A percentile compares a stretch with the other conserved stretches of the same genome.
Conservation (phyloP, 2,113 vertebrate genomes). For the Macquaria australasica region DNA sequence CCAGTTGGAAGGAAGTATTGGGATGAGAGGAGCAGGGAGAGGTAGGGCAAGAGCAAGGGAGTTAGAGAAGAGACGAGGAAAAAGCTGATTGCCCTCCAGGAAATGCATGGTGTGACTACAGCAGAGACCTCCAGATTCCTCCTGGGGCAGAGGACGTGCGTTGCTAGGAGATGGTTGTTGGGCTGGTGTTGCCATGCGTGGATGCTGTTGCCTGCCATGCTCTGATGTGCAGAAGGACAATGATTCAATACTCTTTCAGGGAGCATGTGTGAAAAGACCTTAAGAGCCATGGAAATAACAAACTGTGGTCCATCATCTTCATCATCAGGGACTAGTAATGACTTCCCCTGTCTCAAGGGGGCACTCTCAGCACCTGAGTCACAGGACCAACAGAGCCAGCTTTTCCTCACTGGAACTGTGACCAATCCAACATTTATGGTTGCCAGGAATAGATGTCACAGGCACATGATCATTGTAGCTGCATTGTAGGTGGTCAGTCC, state of each 20-base stretch:
- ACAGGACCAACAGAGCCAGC: conserved; percentile 46
- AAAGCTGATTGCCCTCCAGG: conserved; percentile 84
- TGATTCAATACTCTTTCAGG: conserved; percentile 61
- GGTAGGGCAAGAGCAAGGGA: conserved; percentile 47
- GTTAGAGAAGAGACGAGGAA: conserved; percentile 64
- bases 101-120: conserved; percentile 83
- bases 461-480: conserved; percentile 71
- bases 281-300: conserved; percentile 15
- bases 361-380: conserved; percentile 76
- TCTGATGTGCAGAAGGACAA: conserved; percentile 73
- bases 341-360: conserved; percentile 77
- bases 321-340: conserved; percentile 58
- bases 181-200: conserved; percentile 81
- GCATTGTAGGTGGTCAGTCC: conserved; percentile 65
- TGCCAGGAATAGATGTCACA: conserved; percentile 77
- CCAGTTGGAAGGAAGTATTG: conserved; percentile 75
- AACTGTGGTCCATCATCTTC: conserved; percentile 24
- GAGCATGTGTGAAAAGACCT: conserved; percentile 54
- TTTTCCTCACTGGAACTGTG: conserved; percentile 42
- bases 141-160: conserved; percentile 83
- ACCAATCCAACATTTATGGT: conserved; percentile 67
- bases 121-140: conserved; percentile 86
- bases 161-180: conserved; percentile 85
- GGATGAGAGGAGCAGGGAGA: conserved; percentile 60
- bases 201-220: conserved; percentile 80